These are phyloP conservation scores for Siniperca obscura DNA, from an alignment of 2,797 vertebrate genomes.

Conservation along the genomic window DNA sequence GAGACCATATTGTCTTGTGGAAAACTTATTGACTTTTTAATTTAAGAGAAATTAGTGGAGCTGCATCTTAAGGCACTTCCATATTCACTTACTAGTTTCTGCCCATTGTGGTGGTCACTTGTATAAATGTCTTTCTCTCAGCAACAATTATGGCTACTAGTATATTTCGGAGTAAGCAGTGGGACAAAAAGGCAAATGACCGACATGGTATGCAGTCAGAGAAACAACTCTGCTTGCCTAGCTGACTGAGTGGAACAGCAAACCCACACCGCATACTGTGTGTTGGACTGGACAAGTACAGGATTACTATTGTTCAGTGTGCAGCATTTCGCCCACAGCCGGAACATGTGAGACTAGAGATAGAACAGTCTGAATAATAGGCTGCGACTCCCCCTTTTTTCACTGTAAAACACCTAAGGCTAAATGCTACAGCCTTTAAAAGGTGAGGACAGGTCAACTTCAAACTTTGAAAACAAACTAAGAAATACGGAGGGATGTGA, in stretches of 20 bases:
- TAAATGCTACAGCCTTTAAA: conserved; percentile 24
- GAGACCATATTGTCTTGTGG: background rate
- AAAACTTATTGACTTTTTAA: background rate
- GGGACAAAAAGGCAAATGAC: conserved; percentile 59
- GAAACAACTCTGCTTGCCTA: conserved; percentile 31
- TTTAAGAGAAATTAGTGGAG: background rate
- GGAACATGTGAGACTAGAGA: conserved; percentile 27
- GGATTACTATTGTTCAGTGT: conserved; percentile 62
- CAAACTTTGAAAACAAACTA: conserved; percentile 54
- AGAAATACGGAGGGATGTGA: conserved; percentile 17
- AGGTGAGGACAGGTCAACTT: conserved; percentile 44
- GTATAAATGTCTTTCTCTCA: conserved; percentile 27
- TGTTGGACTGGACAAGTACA: conserved; percentile 43
- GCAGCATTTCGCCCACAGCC: conserved; percentile 62
- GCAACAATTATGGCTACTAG: conserved; percentile 43
- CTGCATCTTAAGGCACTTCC: conserved; percentile 22
- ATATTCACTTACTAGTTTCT: background rate
- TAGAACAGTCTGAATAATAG: conserved; percentile 3
- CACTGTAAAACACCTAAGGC: conserved; percentile 19
- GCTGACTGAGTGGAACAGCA: conserved; percentile 53
- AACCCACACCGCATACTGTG: conserved; percentile 56
- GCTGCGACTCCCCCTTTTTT: conserved; percentile 30
- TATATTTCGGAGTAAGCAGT: conserved; percentile 31
- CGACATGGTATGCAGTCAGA: conserved; percentile 50
- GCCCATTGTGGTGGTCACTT: conserved; percentile 8